phyloP scores from a whole-genome alignment of 2,888 invertebrate species.

The Cephus nigrinus region DNA sequence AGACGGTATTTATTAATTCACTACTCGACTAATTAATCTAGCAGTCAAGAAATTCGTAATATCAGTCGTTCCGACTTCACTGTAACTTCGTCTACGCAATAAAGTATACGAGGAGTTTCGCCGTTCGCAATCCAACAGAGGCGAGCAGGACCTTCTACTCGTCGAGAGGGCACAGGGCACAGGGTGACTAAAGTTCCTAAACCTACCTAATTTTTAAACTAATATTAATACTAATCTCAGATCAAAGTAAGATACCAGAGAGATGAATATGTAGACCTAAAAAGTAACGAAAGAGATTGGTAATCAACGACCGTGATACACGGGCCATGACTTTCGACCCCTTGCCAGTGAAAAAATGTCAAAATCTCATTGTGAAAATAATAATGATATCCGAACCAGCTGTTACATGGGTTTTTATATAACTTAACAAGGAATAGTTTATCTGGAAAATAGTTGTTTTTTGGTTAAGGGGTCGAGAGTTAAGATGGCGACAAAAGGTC shows the following conservation, averaged over 20 bases:
- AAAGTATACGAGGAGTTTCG: constrained; percentile 47
- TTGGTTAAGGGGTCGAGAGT: neutral
- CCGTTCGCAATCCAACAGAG: constrained; percentile 53
- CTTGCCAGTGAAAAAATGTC: neutral
- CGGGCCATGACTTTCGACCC: neutral
- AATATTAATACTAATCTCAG: constrained; percentile 17
- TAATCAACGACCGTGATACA: constrained; percentile 30
- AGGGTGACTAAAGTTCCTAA: constrained; percentile 54
- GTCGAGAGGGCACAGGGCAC: constrained; percentile 41
- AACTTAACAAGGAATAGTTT: neutral
- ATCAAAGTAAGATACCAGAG: constrained; percentile 42
- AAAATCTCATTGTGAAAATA: neutral
- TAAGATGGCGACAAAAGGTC: neutral
- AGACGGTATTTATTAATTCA: neutral
- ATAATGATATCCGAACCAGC: neutral
- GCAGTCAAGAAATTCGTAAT: constrained; percentile 38
- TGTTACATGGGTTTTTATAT: neutral
- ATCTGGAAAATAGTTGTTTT: neutral
- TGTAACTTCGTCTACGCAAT: constrained; percentile 37
- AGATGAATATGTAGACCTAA: constrained; percentile 31
- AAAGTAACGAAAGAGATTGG: constrained; percentile 10
- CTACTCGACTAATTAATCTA: constrained; percentile 42
- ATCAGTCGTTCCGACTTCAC: constrained; percentile 26
- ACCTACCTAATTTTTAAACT: constrained; percentile 53
- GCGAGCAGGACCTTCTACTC: constrained; percentile 56